Conservation (phyloP, 2,888 invertebrate genomes). For the Acanthosepion esculentum region DNA sequence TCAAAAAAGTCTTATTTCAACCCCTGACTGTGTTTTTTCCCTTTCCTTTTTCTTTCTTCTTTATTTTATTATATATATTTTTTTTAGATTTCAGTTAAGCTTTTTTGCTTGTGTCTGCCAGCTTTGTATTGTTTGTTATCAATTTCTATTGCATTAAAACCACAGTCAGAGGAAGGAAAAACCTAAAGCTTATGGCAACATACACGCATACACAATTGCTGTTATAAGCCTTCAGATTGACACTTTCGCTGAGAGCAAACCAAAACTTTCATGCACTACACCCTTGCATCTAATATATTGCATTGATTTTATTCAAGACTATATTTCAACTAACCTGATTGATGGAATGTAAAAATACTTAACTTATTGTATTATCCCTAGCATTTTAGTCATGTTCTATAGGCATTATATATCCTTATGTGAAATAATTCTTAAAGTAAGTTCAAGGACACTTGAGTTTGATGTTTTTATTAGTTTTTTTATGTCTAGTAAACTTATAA, state of each 20-base stretch:
- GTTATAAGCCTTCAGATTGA: neutral
- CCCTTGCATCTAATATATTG: neutral
- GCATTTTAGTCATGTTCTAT: neutral
- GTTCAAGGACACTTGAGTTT: neutral
- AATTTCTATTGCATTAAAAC: neutral
- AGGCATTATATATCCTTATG: neutral
- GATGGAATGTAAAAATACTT: neutral
- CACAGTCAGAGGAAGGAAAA: neutral
- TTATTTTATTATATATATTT: neutral
- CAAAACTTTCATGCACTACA: neutral
- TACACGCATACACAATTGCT: neutral
- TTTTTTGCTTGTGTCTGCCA: conserved; percentile 33
- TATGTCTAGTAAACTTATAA: too few species aligned
- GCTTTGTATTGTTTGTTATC: conserved; percentile 21
- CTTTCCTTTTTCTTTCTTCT: neutral
- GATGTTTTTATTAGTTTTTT: too few species aligned
- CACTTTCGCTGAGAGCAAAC: neutral
- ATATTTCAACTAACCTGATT: neutral
- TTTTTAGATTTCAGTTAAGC: neutral
- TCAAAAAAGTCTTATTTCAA: neutral
- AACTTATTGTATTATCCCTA: neutral
- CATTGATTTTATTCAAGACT: neutral
- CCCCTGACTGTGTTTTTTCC: neutral
- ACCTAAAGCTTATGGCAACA: neutral
- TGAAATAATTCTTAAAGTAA: neutral